phyloP scores from a whole-genome alignment of 2,113 vertebrate species.

The Elanoides forficatus region DNA sequence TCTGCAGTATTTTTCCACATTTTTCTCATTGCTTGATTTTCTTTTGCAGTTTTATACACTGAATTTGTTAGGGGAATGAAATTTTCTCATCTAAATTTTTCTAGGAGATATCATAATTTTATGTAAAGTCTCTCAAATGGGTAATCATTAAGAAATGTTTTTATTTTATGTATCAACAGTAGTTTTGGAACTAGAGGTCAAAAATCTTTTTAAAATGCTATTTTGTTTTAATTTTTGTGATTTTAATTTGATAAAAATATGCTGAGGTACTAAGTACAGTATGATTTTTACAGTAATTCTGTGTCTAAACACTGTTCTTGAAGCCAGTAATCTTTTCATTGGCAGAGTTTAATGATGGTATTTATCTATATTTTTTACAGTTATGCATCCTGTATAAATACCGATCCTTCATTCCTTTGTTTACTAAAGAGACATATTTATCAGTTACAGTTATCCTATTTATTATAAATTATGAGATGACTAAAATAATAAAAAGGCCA shows the following conservation, averaged over 20 bases:
- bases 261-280: constrained; percentile 78
- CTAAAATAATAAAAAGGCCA: constrained; percentile 78
- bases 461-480: constrained; percentile 84
- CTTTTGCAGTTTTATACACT: constrained; percentile 82
- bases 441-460: constrained; percentile 82
- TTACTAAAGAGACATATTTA: constrained; percentile 83
- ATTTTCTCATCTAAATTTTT: constrained; percentile 85
- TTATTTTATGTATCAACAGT: constrained; percentile 83
- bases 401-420: constrained; percentile 83
- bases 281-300: constrained; percentile 81
- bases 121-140: constrained; percentile 80
- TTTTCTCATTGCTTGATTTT: constrained; percentile 78
- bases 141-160: constrained; percentile 81
- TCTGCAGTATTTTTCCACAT: constrained; percentile 77
- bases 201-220: constrained; percentile 80
- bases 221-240: constrained; percentile 80
- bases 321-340: constrained; percentile 84
- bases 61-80: constrained; percentile 79
- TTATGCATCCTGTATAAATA: constrained; percentile 83
- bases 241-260: constrained; percentile 82
- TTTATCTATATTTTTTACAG: constrained; percentile 82
- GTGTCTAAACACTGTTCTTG: constrained; percentile 78
- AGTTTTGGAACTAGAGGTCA: constrained; percentile 80
- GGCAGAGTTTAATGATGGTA: constrained; percentile 77
- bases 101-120: constrained; percentile 81